These are phyloP conservation scores for Megaceryle torquata DNA, from an alignment of 2,113 vertebrate genomes.

Conservation along the genomic window DNA sequence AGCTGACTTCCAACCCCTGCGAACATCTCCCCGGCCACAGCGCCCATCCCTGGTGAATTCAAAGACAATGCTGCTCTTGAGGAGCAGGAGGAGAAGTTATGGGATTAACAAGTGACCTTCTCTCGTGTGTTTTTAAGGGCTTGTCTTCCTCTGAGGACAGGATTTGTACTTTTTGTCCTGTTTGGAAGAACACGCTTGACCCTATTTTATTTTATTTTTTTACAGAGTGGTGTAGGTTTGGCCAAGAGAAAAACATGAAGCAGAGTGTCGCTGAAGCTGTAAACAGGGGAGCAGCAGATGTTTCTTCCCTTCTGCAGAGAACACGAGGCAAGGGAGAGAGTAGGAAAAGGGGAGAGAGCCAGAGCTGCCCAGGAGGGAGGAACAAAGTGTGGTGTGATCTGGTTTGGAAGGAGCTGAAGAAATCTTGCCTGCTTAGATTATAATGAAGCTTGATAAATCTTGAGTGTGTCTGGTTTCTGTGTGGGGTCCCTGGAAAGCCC, in stretches of 20 bases:
- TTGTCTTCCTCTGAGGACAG: background rate
- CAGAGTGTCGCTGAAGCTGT: background rate
- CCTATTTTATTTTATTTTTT: background rate
- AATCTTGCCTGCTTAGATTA: background rate
- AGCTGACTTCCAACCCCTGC: background rate
- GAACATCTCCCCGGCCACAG: background rate
- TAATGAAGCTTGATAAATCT: background rate
- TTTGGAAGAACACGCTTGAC: background rate
- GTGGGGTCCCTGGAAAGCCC: background rate
- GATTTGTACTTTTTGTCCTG: slow-evolving; percentile 4
- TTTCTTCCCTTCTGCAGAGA: background rate
- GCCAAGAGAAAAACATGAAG: background rate
- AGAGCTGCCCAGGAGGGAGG: background rate
- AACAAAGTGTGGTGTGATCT: background rate
- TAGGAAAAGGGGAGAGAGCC: background rate
- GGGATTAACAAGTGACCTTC: background rate
- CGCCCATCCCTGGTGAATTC: background rate
- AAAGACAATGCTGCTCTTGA: background rate
- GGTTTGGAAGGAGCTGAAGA: background rate
- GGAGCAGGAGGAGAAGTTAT: background rate
- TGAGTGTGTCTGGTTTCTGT: background rate
- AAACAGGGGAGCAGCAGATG: background rate
- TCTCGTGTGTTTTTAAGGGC: background rate
- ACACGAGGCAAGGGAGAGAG: background rate
- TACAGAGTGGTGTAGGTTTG: background rate